Evolutionary conservation across 2,888 invertebrate species (phyloP).

Genomic region (Sarcophaga caerulescens): DNA sequence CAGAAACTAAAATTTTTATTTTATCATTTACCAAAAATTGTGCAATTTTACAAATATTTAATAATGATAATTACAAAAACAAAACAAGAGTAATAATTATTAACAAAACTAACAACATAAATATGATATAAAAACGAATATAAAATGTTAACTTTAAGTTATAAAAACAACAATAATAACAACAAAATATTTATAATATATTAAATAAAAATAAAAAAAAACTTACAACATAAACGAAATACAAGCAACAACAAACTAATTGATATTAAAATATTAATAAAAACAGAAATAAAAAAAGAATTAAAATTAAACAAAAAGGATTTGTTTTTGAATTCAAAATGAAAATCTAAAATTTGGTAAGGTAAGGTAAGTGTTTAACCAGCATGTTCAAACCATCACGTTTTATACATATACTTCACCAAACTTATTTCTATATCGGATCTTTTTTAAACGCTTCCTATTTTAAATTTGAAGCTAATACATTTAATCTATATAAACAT

Average conservation of each 20-base stretch:
- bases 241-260: conserved; percentile 59
- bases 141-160: conserved; percentile 41
- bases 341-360: not conserved
- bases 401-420: no score
- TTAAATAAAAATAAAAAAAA: conserved; percentile 34
- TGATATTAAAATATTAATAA: conserved; percentile 65
- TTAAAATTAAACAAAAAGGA: not conserved
- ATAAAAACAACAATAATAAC: conserved; percentile 6
- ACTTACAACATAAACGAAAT: conserved; percentile 14
- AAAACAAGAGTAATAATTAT: not conserved
- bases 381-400: no score
- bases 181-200: conserved; percentile 60
- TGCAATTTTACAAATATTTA: conserved; percentile 65
- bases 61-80: conserved; percentile 4
- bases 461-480: no score
- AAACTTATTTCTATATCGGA: no score
- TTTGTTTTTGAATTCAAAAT: not conserved
- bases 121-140: not conserved
- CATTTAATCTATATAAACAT: no score
- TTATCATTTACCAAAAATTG: conserved; percentile 70
- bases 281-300: conserved; percentile 31
- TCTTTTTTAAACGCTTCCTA: no score
- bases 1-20: conserved; percentile 5
- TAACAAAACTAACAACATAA: not conserved
- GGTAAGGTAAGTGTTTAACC: no score